These are phyloP conservation scores for Pontoporia blainvillei DNA, from an alignment of 2,113 vertebrate species.

Conservation along the genomic window DNA sequence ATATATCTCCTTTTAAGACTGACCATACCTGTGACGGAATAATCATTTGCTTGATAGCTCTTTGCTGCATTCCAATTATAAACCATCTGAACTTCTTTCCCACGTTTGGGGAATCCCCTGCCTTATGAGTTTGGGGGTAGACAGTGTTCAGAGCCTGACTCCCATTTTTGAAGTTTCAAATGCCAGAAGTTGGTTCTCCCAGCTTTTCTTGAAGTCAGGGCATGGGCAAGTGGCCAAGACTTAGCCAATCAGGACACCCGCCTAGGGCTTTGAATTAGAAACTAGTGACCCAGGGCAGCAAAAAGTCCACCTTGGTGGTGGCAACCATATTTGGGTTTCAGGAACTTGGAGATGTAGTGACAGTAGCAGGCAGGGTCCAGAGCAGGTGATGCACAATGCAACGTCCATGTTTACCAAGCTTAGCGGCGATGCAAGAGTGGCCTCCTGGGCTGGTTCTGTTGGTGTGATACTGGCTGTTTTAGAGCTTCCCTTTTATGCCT, in stretches of 20 bases:
- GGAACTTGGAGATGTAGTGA: not conserved
- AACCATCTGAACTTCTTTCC: not conserved
- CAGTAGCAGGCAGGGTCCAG: not conserved
- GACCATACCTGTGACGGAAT: not conserved
- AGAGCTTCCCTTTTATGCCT: not conserved
- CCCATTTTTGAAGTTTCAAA: not conserved
- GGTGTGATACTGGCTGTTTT: not conserved
- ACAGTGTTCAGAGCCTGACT: not conserved
- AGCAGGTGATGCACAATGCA: not conserved
- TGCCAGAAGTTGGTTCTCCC: not conserved
- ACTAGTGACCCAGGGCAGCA: not conserved
- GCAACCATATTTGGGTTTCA: not conserved
- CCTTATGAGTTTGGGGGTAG: not conserved
- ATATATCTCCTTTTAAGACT: not conserved
- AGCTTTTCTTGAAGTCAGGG: not conserved
- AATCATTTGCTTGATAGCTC: not conserved
- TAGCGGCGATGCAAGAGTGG: not conserved
- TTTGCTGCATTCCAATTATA: not conserved
- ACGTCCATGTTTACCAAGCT: not conserved
- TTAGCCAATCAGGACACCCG: not conserved
- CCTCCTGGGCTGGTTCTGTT: not conserved
- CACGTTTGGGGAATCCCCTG: not conserved
- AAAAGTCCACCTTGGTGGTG: not conserved
- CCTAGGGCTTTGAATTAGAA: not conserved
- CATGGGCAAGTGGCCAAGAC: not conserved